These are phyloP conservation scores for Papilio xuthus DNA, from an alignment of 1,140 invertebrate genomes.

Conservation along the genomic window DNA sequence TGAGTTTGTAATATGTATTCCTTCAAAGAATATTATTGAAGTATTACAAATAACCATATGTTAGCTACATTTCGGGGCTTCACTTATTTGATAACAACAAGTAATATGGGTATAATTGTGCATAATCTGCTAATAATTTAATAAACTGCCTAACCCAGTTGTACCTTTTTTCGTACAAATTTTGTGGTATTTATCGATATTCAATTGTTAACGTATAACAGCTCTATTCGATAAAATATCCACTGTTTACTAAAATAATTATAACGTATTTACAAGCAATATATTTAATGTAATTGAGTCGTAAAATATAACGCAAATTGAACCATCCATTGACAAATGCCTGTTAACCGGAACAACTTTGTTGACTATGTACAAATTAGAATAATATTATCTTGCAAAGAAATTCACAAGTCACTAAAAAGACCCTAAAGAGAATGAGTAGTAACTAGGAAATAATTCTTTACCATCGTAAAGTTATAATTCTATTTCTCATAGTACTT, in stretches of 20 bases:
- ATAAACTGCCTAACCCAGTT: no score
- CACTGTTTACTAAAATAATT: not conserved
- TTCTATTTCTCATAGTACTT: not conserved
- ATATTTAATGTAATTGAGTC: not conserved
- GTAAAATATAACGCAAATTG: not conserved
- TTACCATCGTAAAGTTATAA: not conserved
- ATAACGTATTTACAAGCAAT: not conserved
- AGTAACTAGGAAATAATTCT: not conserved
- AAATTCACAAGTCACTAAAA: slow-evolving; percentile 4
- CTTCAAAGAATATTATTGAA: not conserved
- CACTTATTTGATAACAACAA: no score
- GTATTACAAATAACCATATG: no score
- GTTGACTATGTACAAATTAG: not conserved
- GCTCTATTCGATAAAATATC: not conserved
- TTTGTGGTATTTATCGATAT: not conserved
- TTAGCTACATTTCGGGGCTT: no score
- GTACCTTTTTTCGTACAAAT: no score
- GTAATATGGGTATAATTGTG: no score
- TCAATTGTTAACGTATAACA: not conserved
- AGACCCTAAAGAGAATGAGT: not conserved
- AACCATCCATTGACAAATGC: not conserved
- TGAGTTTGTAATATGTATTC: not conserved
- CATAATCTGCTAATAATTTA: no score
- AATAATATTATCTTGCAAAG: not conserved
- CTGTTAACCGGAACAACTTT: not conserved